These are phyloP conservation scores for Condylostylus longicornis DNA, from an alignment of 1,140 invertebrate genomes.

Conservation along the genomic window DNA sequence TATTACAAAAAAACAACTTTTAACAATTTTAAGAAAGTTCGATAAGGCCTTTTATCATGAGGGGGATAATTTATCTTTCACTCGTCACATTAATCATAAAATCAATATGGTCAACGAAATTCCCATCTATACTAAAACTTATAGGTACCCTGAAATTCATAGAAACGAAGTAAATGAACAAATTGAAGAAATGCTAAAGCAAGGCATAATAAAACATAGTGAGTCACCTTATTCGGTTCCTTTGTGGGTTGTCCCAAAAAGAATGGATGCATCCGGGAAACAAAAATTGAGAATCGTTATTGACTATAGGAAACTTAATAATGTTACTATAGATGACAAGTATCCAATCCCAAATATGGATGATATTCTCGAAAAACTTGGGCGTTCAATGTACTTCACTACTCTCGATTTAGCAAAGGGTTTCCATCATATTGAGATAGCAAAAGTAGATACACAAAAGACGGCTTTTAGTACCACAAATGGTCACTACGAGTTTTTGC, in stretches of 20 bases:
- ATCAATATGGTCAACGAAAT: conserved; percentile 13
- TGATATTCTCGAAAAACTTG: conserved; percentile 9
- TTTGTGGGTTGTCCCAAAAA: conserved; percentile 19
- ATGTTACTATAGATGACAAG: conserved; percentile 11
- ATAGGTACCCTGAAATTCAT: conserved; percentile 21
- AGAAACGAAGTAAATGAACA: conserved; percentile 17
- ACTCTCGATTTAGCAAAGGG: conserved; percentile 22
- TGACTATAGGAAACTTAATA: conserved; percentile 26
- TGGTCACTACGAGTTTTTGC: conserved; percentile 10
- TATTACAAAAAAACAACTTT: too few relatives aligned
- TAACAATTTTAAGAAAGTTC: too few relatives aligned
- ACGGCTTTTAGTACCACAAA: conserved; percentile 10
- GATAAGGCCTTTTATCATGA: conserved; percentile 11
- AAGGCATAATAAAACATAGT: conserved; percentile 14
- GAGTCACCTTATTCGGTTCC: conserved; percentile 13
- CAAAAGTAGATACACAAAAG: conserved; percentile 8
- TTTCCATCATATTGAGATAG: conserved; percentile 26
- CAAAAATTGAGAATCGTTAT: conserved; percentile 22
- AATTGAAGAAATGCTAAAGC: conserved; percentile 19
- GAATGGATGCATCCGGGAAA: conserved; percentile 10
- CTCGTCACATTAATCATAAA: conserved; percentile 16
- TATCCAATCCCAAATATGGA: conserved; percentile 13
- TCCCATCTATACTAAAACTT: conserved; percentile 15
- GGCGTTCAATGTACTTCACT: conserved; percentile 9
- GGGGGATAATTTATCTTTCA: conserved; percentile 9